Percentiles rank a stretch among this genome's conserved stretches.
phyloP scores from a whole-genome alignment of 2,888 invertebrate genomes.

The Diarsia rubi region DNA sequence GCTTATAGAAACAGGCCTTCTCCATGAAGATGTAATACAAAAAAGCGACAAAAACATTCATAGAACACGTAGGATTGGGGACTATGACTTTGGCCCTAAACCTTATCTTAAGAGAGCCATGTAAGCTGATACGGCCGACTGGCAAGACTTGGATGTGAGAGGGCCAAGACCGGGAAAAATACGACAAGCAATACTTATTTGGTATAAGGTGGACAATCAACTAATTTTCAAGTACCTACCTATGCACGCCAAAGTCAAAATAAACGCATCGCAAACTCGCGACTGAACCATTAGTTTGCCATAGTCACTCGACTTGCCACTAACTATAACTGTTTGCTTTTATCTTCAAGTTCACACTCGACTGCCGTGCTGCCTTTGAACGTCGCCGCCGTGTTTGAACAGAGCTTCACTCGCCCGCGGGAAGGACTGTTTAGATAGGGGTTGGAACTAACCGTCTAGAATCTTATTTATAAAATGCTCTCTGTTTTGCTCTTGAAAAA shows the following conservation, averaged over 20 bases:
- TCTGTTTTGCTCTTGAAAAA: constrained; percentile 1
- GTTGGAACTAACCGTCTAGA: constrained; percentile 27
- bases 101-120: neutral
- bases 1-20: neutral
- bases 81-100: neutral
- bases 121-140: neutral
- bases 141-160: neutral
- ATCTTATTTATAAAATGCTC: constrained; percentile 14
- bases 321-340: constrained; percentile 50
- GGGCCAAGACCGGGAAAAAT: neutral
- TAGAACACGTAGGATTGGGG: neutral
- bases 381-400: constrained; percentile 45
- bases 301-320: constrained; percentile 47
- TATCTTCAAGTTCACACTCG: constrained; percentile 55
- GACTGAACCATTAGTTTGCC: constrained; percentile 5
- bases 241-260: too few relatives aligned
- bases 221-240: neutral
- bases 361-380: constrained; percentile 55
- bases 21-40: neutral
- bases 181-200: neutral
- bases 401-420: constrained; percentile 41
- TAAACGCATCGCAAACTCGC: neutral
- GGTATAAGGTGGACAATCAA: neutral
- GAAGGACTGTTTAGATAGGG: constrained; percentile 34
- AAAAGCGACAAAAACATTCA: too few relatives aligned